Conservation (phyloP, 2,888 invertebrate genomes). For the Acleris sparsana region DNA sequence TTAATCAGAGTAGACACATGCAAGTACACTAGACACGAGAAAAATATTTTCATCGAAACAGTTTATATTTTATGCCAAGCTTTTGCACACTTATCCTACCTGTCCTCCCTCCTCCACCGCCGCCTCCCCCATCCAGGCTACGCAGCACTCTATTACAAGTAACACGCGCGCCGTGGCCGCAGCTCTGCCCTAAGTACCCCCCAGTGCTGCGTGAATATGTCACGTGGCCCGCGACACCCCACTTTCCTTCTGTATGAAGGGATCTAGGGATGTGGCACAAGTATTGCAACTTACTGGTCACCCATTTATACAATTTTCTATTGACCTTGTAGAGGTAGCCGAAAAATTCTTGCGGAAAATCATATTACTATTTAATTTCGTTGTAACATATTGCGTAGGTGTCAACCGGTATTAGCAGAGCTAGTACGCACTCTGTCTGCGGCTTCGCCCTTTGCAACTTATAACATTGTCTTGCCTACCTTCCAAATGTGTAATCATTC, state of each 20-base stretch:
- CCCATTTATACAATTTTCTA: conserved; percentile 1
- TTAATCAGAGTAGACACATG: conserved; percentile 31
- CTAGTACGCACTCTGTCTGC: no score
- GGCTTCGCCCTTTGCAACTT: no score
- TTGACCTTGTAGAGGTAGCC: no score
- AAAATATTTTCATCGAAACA: conserved; percentile 29
- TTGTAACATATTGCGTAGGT: no score
- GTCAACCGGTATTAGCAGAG: no score
- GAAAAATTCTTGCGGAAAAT: no score
- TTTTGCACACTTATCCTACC: conserved; percentile 41
- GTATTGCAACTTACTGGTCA: conserved; percentile 62
- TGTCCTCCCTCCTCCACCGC: conserved; percentile 48
- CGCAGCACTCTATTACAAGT: conserved; percentile 65
- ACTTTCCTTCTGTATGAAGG: conserved; percentile 42
- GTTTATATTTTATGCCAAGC: conserved; percentile 45
- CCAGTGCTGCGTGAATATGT: conserved; percentile 73
- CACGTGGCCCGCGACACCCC: conserved; percentile 63
- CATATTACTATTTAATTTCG: no score
- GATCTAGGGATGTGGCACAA: conserved; percentile 51
- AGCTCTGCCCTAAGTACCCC: conserved; percentile 65
- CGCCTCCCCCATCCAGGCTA: conserved; percentile 7
- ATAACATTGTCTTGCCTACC: no score
- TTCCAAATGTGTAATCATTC: no score
- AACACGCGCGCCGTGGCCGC: conserved; percentile 62
- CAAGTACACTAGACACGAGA: conserved; percentile 26